Percentiles rank a stretch among this genome's conserved stretches.
phyloP scores from a whole-genome alignment of 2,797 vertebrate genomes.

The Sebastes trivittatus region DNA sequence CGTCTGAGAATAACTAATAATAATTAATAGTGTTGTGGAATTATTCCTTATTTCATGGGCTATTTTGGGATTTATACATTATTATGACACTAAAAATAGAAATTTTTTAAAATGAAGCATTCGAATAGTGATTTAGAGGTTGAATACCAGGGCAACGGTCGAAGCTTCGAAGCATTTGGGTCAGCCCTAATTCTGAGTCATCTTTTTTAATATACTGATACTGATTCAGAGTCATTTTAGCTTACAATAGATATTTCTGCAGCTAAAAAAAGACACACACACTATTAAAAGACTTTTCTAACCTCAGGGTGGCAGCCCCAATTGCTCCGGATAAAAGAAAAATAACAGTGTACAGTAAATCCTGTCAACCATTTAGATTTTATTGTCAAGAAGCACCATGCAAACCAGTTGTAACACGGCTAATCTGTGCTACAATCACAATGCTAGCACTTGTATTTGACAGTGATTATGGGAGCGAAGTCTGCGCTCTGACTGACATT shows the following conservation, averaged over 20 bases:
- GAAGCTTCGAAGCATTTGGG: too few species aligned
- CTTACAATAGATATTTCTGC: not conserved
- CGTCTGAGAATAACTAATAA: too few species aligned
- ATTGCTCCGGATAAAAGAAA: not conserved
- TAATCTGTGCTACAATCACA: slow-evolving; percentile 47
- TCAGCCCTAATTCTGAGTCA: not conserved
- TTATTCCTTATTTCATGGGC: too few species aligned
- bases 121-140: too few species aligned
- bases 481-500: slow-evolving; percentile 37
- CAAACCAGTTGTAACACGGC: slow-evolving; percentile 20
- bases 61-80: too few species aligned
- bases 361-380: slow-evolving; percentile 9
- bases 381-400: not conserved
- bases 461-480: slow-evolving; percentile 45
- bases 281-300: not conserved
- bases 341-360: not conserved
- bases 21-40: too few species aligned
- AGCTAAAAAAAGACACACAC: not conserved
- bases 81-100: too few species aligned
- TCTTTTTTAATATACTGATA: not conserved
- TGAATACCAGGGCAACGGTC: too few species aligned
- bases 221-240: not conserved
- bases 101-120: too few species aligned
- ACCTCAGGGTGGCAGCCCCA: not conserved
- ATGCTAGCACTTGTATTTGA: slow-evolving; percentile 23